A percentile compares a stretch with the other conserved stretches of the same genome.
phyloP scores from a whole-genome alignment of 2,113 vertebrate species.

The Paramisgurnus dabryanus region DNA sequence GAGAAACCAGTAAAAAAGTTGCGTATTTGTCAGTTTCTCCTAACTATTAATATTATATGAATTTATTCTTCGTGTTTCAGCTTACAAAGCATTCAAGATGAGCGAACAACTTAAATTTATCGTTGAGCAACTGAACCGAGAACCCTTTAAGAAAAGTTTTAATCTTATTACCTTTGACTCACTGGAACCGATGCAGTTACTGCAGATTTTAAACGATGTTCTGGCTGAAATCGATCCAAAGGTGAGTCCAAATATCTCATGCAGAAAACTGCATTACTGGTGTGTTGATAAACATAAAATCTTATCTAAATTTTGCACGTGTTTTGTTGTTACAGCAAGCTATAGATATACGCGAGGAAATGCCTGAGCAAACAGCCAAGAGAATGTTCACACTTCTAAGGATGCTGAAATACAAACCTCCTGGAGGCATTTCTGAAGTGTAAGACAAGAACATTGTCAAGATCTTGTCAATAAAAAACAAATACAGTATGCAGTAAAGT shows the following conservation, averaged over 20 bases:
- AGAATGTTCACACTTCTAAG: constrained; percentile 87
- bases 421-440: constrained; percentile 82
- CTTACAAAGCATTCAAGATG: constrained; percentile 70
- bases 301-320: neutral
- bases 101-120: constrained; percentile 94
- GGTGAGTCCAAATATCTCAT: constrained; percentile 69
- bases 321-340: constrained; percentile 78
- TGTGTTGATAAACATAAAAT: neutral
- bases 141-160: constrained; percentile 93
- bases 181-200: constrained; percentile 86
- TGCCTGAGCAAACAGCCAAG: constrained; percentile 92
- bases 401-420: constrained; percentile 93
- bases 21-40: neutral
- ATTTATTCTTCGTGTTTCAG: no score
- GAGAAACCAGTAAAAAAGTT: neutral
- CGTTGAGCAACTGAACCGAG: constrained; percentile 91
- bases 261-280: neutral
- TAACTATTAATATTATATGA: neutral
- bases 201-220: constrained; percentile 92
- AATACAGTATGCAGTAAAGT: neutral
- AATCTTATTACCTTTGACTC: constrained; percentile 97
- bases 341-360: constrained; percentile 93
- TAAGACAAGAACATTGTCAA: no score
- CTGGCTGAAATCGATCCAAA: constrained; percentile 95
- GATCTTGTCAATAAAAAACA: no score